Conservation (phyloP, 2,888 invertebrate species). For the Chrysina gloriosa region DNA sequence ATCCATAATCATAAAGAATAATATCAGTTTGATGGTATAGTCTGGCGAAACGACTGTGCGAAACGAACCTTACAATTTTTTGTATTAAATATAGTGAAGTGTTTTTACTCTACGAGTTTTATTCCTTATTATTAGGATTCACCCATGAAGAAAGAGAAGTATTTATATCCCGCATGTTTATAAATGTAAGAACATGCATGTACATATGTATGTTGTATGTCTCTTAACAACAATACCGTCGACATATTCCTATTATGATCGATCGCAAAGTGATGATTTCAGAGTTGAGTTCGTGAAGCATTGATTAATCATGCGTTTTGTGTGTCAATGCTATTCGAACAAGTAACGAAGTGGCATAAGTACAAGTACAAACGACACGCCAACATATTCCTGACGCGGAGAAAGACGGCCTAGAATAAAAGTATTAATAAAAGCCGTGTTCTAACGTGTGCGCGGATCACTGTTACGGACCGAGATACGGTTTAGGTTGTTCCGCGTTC, state of each 20-base stretch:
- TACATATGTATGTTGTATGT: constrained; percentile 11
- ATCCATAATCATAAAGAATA: too few relatives aligned
- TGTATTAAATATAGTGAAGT: too few relatives aligned
- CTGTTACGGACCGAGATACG: constrained; percentile 17
- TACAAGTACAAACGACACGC: constrained; percentile 37
- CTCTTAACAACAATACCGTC: constrained; percentile 14
- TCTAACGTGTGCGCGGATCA: constrained; percentile 24
- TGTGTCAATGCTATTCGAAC: constrained; percentile 37
- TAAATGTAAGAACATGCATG: constrained; percentile 1
- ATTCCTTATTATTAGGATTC: too few relatives aligned
- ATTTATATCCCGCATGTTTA: neutral
- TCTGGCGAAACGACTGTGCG: too few relatives aligned
- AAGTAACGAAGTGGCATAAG: constrained; percentile 36
- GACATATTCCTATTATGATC: constrained; percentile 25
- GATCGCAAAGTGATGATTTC: constrained; percentile 31
- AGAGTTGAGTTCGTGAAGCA: constrained; percentile 19
- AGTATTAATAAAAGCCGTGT: constrained; percentile 30
- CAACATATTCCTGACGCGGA: constrained; percentile 33
- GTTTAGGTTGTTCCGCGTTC: constrained; percentile 29
- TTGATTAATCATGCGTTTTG: constrained; percentile 28
- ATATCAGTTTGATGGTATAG: too few relatives aligned
- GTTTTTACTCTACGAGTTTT: too few relatives aligned
- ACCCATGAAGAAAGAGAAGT: too few relatives aligned
- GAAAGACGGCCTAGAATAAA: constrained; percentile 30
- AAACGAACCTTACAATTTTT: too few relatives aligned